Conservation (phyloP, 2,797 vertebrate species). For the Helicolenus hilgendorfi region DNA sequence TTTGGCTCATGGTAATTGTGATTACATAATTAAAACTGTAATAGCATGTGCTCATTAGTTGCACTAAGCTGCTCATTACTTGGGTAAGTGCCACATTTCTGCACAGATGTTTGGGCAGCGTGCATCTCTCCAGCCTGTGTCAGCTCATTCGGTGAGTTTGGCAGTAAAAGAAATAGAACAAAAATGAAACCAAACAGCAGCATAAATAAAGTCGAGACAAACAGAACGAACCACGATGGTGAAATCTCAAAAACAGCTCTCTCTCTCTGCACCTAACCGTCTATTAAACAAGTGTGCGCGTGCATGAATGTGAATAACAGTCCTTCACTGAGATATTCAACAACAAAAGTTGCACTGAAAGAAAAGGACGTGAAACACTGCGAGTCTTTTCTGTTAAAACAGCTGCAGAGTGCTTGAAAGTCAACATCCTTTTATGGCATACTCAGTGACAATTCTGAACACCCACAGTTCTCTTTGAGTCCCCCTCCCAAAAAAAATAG, state of each 20-base stretch:
- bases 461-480: conserved; percentile 15
- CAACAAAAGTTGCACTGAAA: conserved; percentile 46
- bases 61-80: conserved; percentile 73
- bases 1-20: conserved; percentile 50
- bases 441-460: conserved; percentile 17
- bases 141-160: neutral
- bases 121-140: conserved; percentile 17
- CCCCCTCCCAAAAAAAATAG: neutral
- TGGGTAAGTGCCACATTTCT: conserved; percentile 52
- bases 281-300: neutral
- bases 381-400: neutral
- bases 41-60: conserved; percentile 66
- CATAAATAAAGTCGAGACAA: neutral
- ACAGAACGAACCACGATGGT: neutral
- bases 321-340: conserved; percentile 5
- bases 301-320: conserved; percentile 1
- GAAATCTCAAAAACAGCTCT: conserved; percentile 7
- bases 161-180: neutral
- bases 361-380: neutral
- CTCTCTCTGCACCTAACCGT: conserved; percentile 1
- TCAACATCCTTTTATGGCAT: neutral
- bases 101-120: conserved; percentile 73
- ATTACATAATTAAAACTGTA: conserved; percentile 66
- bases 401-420: conserved; percentile 11
- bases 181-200: neutral